Evolutionary conservation across 2,113 vertebrate species (phyloP).

Genomic region (Antennarius striatus): DNA sequence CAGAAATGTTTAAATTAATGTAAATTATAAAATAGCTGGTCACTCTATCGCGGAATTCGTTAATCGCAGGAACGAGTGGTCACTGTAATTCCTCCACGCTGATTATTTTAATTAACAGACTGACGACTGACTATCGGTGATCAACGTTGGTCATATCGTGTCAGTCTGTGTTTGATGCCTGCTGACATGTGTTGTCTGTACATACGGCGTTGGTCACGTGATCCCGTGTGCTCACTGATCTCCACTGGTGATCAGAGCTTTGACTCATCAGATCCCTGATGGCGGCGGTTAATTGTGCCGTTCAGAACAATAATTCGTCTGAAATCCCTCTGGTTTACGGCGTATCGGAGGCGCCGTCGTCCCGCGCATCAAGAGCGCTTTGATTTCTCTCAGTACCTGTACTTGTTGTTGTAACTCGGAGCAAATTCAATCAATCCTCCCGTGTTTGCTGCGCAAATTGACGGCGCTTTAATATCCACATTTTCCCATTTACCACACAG

Average conservation of each 20-base stretch:
- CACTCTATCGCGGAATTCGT: no score
- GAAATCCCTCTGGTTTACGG: slow-evolving; percentile 47
- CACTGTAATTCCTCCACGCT: no score
- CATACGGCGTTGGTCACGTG: slow-evolving; percentile 1
- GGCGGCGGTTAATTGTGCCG: slow-evolving; percentile 43
- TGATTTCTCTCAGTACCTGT: slow-evolving; percentile 50
- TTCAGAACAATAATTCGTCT: slow-evolving; percentile 41
- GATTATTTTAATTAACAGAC: no score
- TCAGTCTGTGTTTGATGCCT: neutral
- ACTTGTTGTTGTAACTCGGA: slow-evolving; percentile 51
- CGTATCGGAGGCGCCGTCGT: slow-evolving; percentile 17
- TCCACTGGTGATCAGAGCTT: slow-evolving; percentile 3
- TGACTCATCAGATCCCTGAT: slow-evolving; percentile 33
- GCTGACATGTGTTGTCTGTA: neutral
- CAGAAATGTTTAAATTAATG: no score
- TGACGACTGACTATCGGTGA: no score
- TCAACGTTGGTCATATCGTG: neutral
- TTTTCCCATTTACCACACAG: slow-evolving; percentile 55
- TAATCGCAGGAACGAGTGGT: no score
- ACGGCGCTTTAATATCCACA: slow-evolving; percentile 59
- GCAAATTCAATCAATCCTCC: slow-evolving; percentile 60
- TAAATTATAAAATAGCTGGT: no score
- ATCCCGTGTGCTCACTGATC: neutral
- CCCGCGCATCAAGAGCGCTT: slow-evolving; percentile 50
- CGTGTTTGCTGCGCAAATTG: slow-evolving; percentile 45